Base-by-base conservation (phyloP, 1,140 invertebrate species). In the Drosophila nebulosa region DNA sequence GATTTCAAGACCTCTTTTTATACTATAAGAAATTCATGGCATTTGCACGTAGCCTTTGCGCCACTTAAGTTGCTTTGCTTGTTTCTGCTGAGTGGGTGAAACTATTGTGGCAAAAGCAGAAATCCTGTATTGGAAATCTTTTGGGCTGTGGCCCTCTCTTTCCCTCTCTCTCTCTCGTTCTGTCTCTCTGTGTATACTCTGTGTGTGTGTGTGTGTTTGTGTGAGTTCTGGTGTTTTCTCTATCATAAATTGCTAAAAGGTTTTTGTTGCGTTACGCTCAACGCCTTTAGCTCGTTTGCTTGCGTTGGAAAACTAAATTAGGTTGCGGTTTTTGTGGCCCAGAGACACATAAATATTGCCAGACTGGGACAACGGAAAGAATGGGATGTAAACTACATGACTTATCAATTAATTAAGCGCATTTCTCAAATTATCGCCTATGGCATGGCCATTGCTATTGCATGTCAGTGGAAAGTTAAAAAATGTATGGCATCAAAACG, bases 391-490 rank as follows among this genome's bases (percentile, higher is more conserved):
- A 80, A 73, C 79, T 56, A 76, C 65, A 88, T 70, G 81, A 83
- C 65, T 83, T 88, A 69, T 69, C 78, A 88, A 86, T 86, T 86
- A 86, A 86, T 86, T 88, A 88, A 69, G 71, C 68, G 62, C 53
- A 86, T 81, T 85, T 88, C 78, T 74, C 78, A 86, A 86, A 88
- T 88, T 85, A 85, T 88, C 83, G 84, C 74, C 70, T 69, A 42
- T 51, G 39, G 64, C 60, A 57, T 51, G 51, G 36, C 24, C 51
- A 42, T 3, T 26, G 32, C 26, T 51, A 72, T 74, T 59, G 75
- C 83, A 88, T 88, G 83, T 83, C 83, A 79, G 57, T 55, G 58
- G 9, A 26, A 42, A 79, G 71, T 88, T 74, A 79, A 66, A 53
- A 63, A 69, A 77, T 58, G 56, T 9, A 9, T 16, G 14, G 9